Evolutionary conservation across 1,140 invertebrate species (phyloP), one percentile per base, ranked within the genome.

Genomic region (Varroa destructor): DNA sequence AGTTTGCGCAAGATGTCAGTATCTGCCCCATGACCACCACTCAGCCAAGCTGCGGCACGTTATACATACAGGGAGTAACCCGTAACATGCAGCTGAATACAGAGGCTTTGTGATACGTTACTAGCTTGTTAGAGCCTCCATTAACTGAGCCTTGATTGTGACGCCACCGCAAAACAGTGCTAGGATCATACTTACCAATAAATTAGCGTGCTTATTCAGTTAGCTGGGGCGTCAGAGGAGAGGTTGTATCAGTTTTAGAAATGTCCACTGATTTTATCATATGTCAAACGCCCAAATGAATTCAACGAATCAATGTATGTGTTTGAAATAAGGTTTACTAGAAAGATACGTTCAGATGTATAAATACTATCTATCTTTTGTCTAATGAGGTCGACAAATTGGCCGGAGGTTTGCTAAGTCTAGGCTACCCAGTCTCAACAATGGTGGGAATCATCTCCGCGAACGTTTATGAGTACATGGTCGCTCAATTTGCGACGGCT

Each of bases 401-500:
- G 2, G 61, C 61, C 12, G 61, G 40, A 36, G 61, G 61, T 14
- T 67, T 67, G 12, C 12, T 37, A 25, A 40, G 14, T 46, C 40
- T 67, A 40, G 46, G 46, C n/a, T 67, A 67, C 40, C 37, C 61
- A 12, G 61, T 67, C 40, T 40, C 40, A 25, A 67, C 61, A 40
- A 67, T 67, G 6, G 75, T 98, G 1, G 93, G 89, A 0, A 82
- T 97, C 14, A 96, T 90, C 89, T 86, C 87, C 0, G 91, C 92
- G 0, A 98, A 97, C 80, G 83, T 83, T 42, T 77, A 86, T 5
- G 86, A 90, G 76, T 98, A 93, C 92, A 82, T 89, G 3, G 76
- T 94, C 0, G 82, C 85, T 0, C 84, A 88, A 75, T 82, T 91
- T 74, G 93, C 87, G 0, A 86, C 88, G 3, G 85, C 87, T 0